phyloP scores from a whole-genome alignment of 1,140 invertebrate species.

The Samia ricini region DNA sequence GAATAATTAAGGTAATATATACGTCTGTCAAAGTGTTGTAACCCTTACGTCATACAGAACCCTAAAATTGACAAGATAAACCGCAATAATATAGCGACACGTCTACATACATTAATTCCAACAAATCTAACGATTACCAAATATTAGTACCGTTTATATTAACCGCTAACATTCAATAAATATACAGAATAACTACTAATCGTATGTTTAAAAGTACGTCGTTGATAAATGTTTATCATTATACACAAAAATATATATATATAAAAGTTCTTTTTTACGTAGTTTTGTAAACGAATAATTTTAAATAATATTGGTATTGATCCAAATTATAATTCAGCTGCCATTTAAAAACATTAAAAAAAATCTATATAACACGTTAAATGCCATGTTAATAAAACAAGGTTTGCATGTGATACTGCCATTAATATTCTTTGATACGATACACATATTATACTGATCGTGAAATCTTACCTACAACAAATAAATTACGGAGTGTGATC shows the following conservation, averaged over 20 bases:
- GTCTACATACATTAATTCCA: conserved; percentile 1
- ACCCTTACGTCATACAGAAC: conserved; percentile 1
- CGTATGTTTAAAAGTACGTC: conserved; percentile 3
- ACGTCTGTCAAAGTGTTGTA: background rate
- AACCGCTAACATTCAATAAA: conserved; percentile 27
- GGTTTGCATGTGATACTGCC: no score
- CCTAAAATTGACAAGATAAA: conserved; percentile 12
- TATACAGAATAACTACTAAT: conserved; percentile 29
- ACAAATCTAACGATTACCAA: conserved; percentile 22
- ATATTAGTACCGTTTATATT: conserved; percentile 39
- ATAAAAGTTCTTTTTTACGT: conserved; percentile 17
- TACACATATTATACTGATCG: no score
- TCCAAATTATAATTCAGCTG: conserved; percentile 23
- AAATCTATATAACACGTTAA: background rate
- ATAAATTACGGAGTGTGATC: no score
- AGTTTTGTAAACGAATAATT: background rate
- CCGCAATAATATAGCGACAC: background rate
- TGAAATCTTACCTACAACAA: no score
- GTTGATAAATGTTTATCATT: conserved; percentile 9
- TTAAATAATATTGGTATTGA: conserved; percentile 13
- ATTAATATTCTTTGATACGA: no score
- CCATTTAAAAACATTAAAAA: background rate
- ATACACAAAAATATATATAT: conserved; percentile 37
- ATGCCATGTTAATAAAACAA: no score
- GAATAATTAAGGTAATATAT: no score